Conservation (phyloP, 37 sponge, comb jelly and placozoan species). For the Hexactinellida sp. region DNA sequence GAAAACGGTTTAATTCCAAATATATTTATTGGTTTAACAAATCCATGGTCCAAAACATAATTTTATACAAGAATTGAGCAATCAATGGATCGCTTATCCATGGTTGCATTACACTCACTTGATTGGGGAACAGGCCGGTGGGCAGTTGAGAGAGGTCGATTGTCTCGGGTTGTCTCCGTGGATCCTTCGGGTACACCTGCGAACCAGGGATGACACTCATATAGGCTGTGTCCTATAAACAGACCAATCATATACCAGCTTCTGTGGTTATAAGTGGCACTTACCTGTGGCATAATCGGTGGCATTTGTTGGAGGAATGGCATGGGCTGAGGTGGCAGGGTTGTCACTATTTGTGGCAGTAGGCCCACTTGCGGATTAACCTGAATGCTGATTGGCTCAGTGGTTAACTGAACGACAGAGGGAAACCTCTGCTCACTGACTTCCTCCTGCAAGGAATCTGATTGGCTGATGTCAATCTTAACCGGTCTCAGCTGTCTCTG, state of each 20-base stretch:
- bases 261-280: too few relatives aligned
- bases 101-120: too few relatives aligned
- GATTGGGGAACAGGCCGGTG: background rate
- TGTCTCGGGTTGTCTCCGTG: background rate
- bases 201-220: background rate
- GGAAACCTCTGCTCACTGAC: background rate
- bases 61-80: too few relatives aligned
- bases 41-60: too few relatives aligned
- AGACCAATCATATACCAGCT: too few relatives aligned
- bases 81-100: too few relatives aligned
- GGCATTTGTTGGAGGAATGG: background rate
- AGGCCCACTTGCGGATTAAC: constrained; percentile 13
- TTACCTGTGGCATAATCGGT: background rate
- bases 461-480: background rate
- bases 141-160: background rate
- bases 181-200: background rate
- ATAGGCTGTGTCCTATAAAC: background rate
- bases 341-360: background rate
- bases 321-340: background rate
- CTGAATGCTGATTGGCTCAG: constrained; percentile 13
- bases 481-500: background rate
- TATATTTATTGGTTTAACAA: too few relatives aligned
- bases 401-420: background rate
- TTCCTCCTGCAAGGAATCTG: background rate
- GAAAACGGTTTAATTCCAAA: too few relatives aligned